phyloP scores from a whole-genome alignment of 2,888 invertebrate genomes.

The Mesopsocus fuscifrons region DNA sequence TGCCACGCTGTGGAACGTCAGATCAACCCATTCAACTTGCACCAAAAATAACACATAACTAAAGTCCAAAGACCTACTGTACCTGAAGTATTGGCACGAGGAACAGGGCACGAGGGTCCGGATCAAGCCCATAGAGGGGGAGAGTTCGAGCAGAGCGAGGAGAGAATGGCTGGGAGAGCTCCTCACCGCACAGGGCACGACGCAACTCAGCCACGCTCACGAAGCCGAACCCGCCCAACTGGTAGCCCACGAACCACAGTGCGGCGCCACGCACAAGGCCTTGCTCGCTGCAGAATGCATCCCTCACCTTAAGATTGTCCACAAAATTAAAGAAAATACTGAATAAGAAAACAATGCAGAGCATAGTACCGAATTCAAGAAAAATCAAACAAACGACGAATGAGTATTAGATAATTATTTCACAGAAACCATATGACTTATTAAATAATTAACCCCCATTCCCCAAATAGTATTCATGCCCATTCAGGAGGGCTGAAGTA shows the following conservation, averaged over 20 bases:
- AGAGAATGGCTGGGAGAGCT: neutral
- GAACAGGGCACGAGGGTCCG: neutral
- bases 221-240: constrained; percentile 24
- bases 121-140: no score
- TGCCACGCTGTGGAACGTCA: no score
- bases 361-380: neutral
- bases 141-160: no score
- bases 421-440: no score
- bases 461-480: no score
- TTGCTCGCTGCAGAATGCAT: constrained; percentile 13
- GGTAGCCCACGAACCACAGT: constrained; percentile 20
- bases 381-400: no score
- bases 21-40: no score
- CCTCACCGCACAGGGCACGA: constrained; percentile 22
- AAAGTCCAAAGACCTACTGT: no score
- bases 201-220: constrained; percentile 23
- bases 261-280: constrained; percentile 13
- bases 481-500: no score
- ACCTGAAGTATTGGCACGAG: neutral
- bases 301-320: constrained; percentile 10
- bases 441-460: no score
- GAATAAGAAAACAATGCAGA: neutral
- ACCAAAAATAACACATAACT: no score
- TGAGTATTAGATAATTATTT: no score
- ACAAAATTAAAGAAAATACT: neutral